These are phyloP conservation scores for Dasysyrphus albostriatus DNA, from an alignment of 2,888 invertebrate genomes.

Conservation along the genomic window DNA sequence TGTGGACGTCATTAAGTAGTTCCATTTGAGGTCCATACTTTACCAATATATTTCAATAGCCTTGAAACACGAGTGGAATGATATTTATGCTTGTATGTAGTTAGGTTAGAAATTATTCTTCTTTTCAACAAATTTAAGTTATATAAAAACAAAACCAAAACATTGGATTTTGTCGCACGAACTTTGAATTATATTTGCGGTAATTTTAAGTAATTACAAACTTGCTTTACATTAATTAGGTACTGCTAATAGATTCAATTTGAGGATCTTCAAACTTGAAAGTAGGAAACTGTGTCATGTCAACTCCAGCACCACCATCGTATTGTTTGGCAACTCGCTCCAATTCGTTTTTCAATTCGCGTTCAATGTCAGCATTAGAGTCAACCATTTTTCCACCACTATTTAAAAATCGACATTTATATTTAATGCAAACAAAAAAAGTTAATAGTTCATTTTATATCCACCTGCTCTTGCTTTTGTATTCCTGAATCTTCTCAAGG, in stretches of 20 bases:
- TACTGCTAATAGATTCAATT: conserved; percentile 87
- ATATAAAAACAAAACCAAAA: conserved; percentile 13
- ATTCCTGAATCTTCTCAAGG: conserved; percentile 95
- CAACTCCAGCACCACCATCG: conserved; percentile 90
- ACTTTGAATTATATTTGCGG: conserved; percentile 8
- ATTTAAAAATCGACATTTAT: conserved; percentile 71
- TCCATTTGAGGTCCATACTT: too few relatives aligned
- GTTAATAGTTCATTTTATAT: conserved; percentile 80
- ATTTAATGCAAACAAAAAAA: conserved; percentile 21
- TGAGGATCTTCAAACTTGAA: conserved; percentile 92
- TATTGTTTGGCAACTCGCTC: conserved; percentile 92
- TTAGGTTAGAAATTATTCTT: background rate
- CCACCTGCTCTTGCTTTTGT: conserved; percentile 93
- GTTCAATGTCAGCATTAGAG: conserved; percentile 90
- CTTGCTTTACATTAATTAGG: conserved; percentile 2
- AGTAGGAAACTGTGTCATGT: conserved; percentile 95
- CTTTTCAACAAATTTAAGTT: background rate
- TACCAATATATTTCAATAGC: too few relatives aligned
- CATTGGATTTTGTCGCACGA: background rate
- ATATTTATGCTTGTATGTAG: background rate
- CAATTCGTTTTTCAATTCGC: conserved; percentile 90
- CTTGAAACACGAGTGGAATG: too few relatives aligned
- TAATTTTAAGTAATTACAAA: background rate
- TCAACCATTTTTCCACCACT: conserved; percentile 94
- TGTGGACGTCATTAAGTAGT: too few relatives aligned